Conservation (phyloP, 2,113 vertebrate genomes). For the Ploceus nigricollis region DNA sequence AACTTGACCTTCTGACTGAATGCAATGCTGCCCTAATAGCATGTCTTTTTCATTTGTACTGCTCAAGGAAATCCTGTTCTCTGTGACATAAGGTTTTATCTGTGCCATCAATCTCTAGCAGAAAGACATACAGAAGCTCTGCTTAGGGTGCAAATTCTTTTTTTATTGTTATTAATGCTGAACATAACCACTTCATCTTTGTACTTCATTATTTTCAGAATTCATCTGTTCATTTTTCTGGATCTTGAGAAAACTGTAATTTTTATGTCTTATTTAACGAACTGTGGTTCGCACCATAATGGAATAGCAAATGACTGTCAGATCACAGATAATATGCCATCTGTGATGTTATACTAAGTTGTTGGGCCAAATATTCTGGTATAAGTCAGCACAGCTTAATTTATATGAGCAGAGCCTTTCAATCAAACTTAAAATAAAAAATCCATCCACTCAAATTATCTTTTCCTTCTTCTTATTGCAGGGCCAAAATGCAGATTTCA, state of each 20-base stretch:
- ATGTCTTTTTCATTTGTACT: not conserved
- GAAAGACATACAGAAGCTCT: not conserved
- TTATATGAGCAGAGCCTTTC: not conserved
- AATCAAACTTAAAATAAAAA: not conserved
- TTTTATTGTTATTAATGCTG: not conserved
- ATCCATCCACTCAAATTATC: not conserved
- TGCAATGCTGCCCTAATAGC: not conserved
- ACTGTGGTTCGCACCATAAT: not conserved
- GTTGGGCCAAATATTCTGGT: not conserved
- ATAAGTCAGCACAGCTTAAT: not conserved
- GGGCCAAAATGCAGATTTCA: not conserved
- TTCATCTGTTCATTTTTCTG: slow-evolving; percentile 12
- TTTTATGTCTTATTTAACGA: not conserved
- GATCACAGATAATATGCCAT: slow-evolving; percentile 14
- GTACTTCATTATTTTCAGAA: not conserved
- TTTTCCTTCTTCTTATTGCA: not conserved
- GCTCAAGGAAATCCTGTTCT: slow-evolving; percentile 1
- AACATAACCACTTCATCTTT: not conserved
- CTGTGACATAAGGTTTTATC: not conserved
- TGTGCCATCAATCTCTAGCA: not conserved
- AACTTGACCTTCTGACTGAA: not conserved
- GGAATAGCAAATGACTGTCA: not conserved
- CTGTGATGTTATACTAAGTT: not conserved
- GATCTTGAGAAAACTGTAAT: not conserved
- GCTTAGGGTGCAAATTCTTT: not conserved